Evolutionary conservation across 2,797 vertebrate genomes (phyloP).

Genomic region (Aphelocoma californica): DNA sequence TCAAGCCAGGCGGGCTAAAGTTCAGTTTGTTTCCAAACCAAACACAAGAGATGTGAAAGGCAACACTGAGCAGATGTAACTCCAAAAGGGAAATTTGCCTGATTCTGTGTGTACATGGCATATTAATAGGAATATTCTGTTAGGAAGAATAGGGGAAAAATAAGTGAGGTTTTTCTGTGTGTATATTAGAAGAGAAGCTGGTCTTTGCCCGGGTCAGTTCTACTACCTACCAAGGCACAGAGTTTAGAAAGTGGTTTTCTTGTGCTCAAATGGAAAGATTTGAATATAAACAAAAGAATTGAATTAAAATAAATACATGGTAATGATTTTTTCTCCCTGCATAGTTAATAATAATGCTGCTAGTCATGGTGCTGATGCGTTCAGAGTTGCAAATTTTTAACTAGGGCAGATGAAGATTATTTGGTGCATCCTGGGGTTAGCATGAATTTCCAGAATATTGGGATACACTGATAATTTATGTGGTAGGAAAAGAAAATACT

Average conservation of each 20-base stretch:
- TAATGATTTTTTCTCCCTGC: neutral
- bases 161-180: neutral
- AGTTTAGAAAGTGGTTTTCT: neutral
- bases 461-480: neutral
- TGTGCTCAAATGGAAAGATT: neutral
- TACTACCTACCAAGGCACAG: neutral
- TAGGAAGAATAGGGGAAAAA: neutral
- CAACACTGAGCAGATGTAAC: neutral
- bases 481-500: neutral
- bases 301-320: neutral
- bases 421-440: neutral
- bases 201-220: neutral
- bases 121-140: neutral
- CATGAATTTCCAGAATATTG: neutral
- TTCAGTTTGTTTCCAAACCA: neutral
- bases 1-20: neutral
- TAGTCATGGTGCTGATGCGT: neutral
- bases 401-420: neutral
- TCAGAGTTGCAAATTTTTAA: neutral
- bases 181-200: neutral
- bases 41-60: neutral
- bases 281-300: neutral
- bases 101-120: neutral
- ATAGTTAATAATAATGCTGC: neutral
- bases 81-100: neutral